Percentiles rank a stretch among this genome's conserved stretches.
phyloP scores from a whole-genome alignment of 2,888 invertebrate genomes.

The Acanthoscelides obtectus region DNA sequence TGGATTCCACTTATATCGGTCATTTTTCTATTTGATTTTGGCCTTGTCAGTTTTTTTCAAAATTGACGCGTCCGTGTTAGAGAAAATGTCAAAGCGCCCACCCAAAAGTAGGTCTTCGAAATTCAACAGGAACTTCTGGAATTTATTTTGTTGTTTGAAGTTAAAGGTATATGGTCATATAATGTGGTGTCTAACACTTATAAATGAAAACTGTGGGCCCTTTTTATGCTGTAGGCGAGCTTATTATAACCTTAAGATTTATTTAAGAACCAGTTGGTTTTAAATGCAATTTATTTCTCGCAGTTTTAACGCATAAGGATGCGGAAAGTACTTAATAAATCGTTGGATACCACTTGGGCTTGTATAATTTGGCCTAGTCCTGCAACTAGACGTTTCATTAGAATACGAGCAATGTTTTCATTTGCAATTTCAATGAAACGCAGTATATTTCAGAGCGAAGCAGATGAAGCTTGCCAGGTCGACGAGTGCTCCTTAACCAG shows the following conservation, averaged over 20 bases:
- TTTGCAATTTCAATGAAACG: background rate
- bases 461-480: background rate
- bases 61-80: background rate
- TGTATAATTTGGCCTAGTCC: no score
- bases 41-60: background rate
- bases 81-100: background rate
- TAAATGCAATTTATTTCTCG: no score
- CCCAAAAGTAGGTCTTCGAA: background rate
- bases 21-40: background rate
- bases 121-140: background rate
- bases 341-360: no score
- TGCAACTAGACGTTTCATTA: background rate
- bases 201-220: background rate
- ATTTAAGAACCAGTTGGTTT: no score
- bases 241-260: no score
- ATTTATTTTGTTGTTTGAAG: background rate
- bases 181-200: background rate
- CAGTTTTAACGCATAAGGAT: no score
- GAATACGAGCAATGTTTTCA: background rate
- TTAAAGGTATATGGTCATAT: background rate
- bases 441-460: background rate
- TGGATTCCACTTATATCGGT: background rate
- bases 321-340: no score
- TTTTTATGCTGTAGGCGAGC: no score
- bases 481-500: background rate